Conservation (phyloP, 1,140 invertebrate species). For the Drosophila leontia region DNA sequence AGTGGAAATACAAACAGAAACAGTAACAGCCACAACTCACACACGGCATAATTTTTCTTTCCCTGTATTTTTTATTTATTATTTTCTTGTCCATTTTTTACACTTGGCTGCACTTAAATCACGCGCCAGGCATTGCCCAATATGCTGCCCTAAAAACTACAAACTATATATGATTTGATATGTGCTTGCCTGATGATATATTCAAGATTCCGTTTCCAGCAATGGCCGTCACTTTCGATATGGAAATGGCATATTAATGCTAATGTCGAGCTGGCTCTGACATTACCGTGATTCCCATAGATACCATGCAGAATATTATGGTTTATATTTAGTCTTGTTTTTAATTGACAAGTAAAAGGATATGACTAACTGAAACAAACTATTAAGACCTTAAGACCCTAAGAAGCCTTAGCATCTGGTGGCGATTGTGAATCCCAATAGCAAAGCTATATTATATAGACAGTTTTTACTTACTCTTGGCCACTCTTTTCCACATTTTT, state of each 20-base stretch:
- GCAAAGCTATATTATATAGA: not conserved
- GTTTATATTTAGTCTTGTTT: not conserved
- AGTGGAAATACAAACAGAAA: conserved; percentile 26
- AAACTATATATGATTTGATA: conserved; percentile 30
- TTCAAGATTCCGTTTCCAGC: conserved; percentile 35
- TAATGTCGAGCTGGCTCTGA: conserved; percentile 38
- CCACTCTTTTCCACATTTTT: not conserved
- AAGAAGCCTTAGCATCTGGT: not conserved
- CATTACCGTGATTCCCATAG: not conserved
- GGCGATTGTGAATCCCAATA: not conserved
- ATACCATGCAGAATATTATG: not conserved
- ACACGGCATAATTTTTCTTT: conserved; percentile 36
- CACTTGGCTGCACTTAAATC: conserved; percentile 76
- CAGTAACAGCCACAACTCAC: conserved; percentile 24
- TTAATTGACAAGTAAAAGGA: not conserved
- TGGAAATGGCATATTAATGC: conserved; percentile 42
- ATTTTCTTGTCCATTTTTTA: conserved; percentile 64
- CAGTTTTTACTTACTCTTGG: not conserved
- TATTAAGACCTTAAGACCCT: not conserved
- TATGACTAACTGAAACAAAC: not conserved
- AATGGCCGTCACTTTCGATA: conserved; percentile 44
- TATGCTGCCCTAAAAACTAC: conserved; percentile 32
- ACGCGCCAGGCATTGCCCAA: conserved; percentile 60
- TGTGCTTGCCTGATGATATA: conserved; percentile 1
- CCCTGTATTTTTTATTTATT: conserved; percentile 56